phyloP scores from a whole-genome alignment of 2,113 vertebrate genomes.

The Oreochromis tanganicae region DNA sequence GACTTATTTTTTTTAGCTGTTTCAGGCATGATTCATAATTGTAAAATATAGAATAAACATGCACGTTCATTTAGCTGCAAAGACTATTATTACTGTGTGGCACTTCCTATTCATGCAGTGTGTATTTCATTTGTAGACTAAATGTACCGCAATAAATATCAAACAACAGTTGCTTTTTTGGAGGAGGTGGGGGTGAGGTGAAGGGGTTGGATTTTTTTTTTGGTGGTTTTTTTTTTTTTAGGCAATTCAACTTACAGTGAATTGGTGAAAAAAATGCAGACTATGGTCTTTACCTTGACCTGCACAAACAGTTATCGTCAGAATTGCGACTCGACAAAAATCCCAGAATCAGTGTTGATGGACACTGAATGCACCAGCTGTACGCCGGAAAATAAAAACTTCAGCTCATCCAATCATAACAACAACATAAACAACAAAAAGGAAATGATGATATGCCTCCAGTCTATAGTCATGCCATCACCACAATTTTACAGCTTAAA shows the following conservation, averaged over 20 bases:
- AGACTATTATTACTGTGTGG: neutral
- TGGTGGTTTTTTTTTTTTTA: fast-evolving
- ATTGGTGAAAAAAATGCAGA: neutral
- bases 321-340: neutral
- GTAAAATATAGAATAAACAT: neutral
- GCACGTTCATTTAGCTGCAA: neutral
- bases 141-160: neutral
- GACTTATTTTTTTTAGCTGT: neutral
- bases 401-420: neutral
- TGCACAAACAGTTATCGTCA: neutral
- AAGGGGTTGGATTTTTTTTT: neutral
- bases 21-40: neutral
- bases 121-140: neutral
- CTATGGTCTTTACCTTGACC: neutral
- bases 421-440: neutral
- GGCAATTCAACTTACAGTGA: neutral
- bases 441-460: neutral
- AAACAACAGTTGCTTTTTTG: neutral
- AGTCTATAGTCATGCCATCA: neutral
- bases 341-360: neutral
- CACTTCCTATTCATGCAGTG: neutral
- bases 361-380: neutral
- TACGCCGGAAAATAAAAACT: neutral
- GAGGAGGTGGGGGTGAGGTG: neutral
- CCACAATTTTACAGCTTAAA: neutral